Evolutionary conservation across 2,797 vertebrate species (phyloP).

Genomic region (Sebastes glaucus): DNA sequence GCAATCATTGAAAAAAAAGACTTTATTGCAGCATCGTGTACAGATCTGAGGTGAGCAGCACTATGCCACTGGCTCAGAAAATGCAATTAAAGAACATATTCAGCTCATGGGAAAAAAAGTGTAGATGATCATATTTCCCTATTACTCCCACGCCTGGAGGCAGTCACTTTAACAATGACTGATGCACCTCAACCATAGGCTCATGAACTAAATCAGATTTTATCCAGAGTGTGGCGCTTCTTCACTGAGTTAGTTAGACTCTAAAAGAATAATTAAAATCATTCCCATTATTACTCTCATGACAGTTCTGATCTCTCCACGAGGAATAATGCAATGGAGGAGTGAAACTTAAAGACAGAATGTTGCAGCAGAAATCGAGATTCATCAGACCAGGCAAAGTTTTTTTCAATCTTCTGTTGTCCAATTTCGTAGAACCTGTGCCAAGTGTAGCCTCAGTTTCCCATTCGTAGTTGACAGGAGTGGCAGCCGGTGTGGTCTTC

Average conservation of each 20-base stretch:
- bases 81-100: conserved; percentile 65
- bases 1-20: conserved; percentile 43
- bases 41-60: conserved; percentile 22
- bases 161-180: conserved; percentile 69
- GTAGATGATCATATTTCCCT: conserved; percentile 70
- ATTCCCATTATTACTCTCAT: conserved; percentile 24
- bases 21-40: neutral
- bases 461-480: no score
- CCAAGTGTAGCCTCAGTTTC: no score
- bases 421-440: no score
- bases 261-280: conserved; percentile 35
- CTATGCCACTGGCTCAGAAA: conserved; percentile 39
- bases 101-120: conserved; percentile 41
- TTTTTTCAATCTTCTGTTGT: no score
- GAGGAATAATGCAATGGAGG: neutral
- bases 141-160: conserved; percentile 61
- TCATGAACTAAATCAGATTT: conserved; percentile 39
- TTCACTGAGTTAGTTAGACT: conserved; percentile 53
- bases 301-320: neutral
- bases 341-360: neutral
- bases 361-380: no score
- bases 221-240: conserved; percentile 53
- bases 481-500: no score
- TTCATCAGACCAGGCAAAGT: no score
- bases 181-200: conserved; percentile 55